Evolutionary conservation across 2,888 invertebrate genomes (phyloP), one percentile per base, ranked within the genome.

Genomic region (Pseudeuparius sepicola): DNA sequence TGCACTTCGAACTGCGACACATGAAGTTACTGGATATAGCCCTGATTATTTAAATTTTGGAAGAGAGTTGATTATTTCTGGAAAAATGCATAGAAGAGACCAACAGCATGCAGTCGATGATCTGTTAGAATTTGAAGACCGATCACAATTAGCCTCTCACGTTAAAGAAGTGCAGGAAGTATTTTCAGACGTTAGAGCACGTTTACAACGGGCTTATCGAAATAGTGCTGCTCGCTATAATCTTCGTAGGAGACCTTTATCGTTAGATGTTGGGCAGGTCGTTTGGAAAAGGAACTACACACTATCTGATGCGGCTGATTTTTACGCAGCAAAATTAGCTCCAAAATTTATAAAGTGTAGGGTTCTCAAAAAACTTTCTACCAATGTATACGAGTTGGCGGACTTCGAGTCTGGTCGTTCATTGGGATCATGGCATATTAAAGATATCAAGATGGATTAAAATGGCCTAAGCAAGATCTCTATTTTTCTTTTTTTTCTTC

Each of bases 1-100:
- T 33, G 54, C 56, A 1, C 33, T 56, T 2, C 25, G 48, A 10
- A 51, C 49, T 4, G n/a, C n/a, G n/a, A n/a, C n/a, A n/a, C n/a
- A n/a, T n/a, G n/a, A n/a, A n/a, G n/a, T n/a, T n/a, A n/a, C 50
- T 3, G 45, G 46, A 3, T 38, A 41, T 24, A 46, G 43, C 7
- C 51, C 53, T 4, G 43, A 45, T 15, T 49, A 37, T 31, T 5
- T 45, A 4, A 37, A 45, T 24, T 47, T 48, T 36, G 50, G 48
- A 3, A 24, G 44, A 11, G 46, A 37, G n/a, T 24, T 24, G 3
- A 18, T 26, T 17, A 28, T 28, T 6, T 28, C 34, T 2, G 29
- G 47, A 25, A 28, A 37, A 10, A 18, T 32, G 15, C 32, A 33
- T 27, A 5, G 14, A 4, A 34, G 16, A 14, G 14, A n/a, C n/a